These are phyloP conservation scores for Dermatemys mawii DNA, from an alignment of 2,113 vertebrate genomes.

Conservation along the genomic window DNA sequence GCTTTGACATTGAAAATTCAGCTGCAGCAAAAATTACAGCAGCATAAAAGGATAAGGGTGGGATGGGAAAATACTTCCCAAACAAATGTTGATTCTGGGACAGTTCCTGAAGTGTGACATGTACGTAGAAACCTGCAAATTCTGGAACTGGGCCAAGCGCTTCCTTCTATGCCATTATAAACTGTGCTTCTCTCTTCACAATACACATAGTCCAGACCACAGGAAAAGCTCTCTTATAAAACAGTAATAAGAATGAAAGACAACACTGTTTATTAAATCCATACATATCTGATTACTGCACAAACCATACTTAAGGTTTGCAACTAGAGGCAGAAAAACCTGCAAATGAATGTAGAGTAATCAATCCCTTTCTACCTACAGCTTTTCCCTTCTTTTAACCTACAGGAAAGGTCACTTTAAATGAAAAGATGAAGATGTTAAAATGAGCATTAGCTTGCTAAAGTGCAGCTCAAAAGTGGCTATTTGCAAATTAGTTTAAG, in stretches of 20 bases:
- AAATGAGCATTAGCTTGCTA: constrained; percentile 32
- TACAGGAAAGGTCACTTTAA: background rate
- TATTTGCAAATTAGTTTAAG: constrained; percentile 25
- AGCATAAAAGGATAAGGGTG: constrained; percentile 39
- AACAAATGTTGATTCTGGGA: constrained; percentile 66
- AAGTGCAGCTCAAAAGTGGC: constrained; percentile 17
- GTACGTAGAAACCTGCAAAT: constrained; percentile 50
- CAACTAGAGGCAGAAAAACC: background rate
- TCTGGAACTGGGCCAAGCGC: constrained; percentile 39
- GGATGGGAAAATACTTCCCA: constrained; percentile 55
- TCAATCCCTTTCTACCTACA: background rate
- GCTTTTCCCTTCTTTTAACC: background rate
- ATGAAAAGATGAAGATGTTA: constrained; percentile 10
- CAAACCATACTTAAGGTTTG: background rate
- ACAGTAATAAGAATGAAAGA: background rate
- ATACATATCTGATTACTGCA: background rate
- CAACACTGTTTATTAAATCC: background rate
- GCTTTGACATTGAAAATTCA: background rate
- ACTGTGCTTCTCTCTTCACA: constrained; percentile 33
- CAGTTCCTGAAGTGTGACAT: constrained; percentile 28
- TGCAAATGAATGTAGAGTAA: background rate
- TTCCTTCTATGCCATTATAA: constrained; percentile 55
- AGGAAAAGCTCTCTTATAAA: background rate
- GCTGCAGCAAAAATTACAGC: background rate
- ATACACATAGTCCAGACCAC: background rate